These are phyloP conservation scores for Podotricha telesiphe DNA, from an alignment of 2,888 invertebrate genomes.

Conservation along the genomic window DNA sequence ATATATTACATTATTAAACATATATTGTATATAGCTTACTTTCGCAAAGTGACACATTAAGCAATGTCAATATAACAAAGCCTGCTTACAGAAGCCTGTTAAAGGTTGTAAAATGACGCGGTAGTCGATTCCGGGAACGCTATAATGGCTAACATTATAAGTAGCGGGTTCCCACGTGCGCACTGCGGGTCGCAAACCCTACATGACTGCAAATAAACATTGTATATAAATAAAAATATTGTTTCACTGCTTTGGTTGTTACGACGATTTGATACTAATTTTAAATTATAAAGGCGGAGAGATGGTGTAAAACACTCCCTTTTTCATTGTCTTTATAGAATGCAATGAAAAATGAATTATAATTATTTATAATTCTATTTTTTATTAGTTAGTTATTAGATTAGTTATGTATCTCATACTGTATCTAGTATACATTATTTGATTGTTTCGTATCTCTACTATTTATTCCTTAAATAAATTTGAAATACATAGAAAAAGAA, in stretches of 20 bases:
- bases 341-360: no score
- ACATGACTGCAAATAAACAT: conserved; percentile 20
- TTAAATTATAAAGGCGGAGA: background rate
- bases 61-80: conserved; percentile 2
- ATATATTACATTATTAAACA: no score
- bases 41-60: background rate
- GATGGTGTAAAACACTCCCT: no score
- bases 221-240: background rate
- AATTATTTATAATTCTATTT: no score
- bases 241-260: background rate
- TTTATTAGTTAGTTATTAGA: no score
- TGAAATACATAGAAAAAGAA: no score
- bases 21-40: background rate
- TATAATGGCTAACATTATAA: conserved; percentile 34
- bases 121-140: conserved; percentile 44
- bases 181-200: conserved; percentile 53
- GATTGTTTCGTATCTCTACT: no score
- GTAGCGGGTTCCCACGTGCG: conserved; percentile 54
- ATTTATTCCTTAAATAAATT: no score
- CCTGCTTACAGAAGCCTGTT: conserved; percentile 5
- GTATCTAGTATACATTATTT: no score
- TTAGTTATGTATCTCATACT: no score
- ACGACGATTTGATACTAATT: background rate
- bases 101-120: conserved; percentile 32
- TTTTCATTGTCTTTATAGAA: no score